Evolutionary conservation across 2,888 invertebrate genomes (phyloP).

Genomic region (Alloscopus bannaensis): DNA sequence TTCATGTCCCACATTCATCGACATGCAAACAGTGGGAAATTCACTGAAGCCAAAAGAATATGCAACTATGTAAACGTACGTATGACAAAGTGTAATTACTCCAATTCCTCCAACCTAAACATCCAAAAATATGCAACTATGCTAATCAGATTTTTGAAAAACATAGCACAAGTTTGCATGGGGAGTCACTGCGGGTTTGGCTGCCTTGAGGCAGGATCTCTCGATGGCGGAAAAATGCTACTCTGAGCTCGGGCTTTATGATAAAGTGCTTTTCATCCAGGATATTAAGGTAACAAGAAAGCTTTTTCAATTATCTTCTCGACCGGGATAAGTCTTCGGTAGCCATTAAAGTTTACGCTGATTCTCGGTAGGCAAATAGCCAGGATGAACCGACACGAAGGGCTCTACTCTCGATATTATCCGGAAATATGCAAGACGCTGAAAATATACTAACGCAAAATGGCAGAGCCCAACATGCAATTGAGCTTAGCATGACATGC

Average conservation of each 20-base stretch:
- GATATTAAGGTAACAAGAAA: constrained; percentile 82
- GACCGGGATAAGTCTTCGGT: too few relatives aligned
- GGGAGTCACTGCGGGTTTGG: constrained; percentile 95
- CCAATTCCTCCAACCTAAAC: too few relatives aligned
- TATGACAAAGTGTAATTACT: too few relatives aligned
- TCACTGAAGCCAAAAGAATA: constrained; percentile 90
- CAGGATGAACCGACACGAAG: constrained; percentile 79
- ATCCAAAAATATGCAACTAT: too few relatives aligned
- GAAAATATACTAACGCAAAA: constrained; percentile 84
- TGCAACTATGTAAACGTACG: constrained; percentile 82
- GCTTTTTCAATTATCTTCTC: not conserved
- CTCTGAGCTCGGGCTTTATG: constrained; percentile 89
- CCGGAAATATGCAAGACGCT: constrained; percentile 83
- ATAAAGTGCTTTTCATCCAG: constrained; percentile 91
- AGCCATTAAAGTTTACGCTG: too few relatives aligned
- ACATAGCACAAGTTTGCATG: constrained; percentile 80
- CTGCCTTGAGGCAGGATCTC: constrained; percentile 90
- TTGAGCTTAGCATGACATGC: constrained; percentile 83
- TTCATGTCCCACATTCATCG: constrained; percentile 81
- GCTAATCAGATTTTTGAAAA: not conserved
- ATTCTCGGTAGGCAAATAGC: constrained; percentile 46
- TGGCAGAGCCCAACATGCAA: constrained; percentile 82
- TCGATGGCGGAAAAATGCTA: constrained; percentile 96
- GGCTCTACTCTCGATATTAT: constrained; percentile 82
- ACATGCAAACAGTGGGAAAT: constrained; percentile 85